Evolutionary conservation across 2,113 vertebrate genomes (phyloP).

Genomic region (Platycercus adscitus): DNA sequence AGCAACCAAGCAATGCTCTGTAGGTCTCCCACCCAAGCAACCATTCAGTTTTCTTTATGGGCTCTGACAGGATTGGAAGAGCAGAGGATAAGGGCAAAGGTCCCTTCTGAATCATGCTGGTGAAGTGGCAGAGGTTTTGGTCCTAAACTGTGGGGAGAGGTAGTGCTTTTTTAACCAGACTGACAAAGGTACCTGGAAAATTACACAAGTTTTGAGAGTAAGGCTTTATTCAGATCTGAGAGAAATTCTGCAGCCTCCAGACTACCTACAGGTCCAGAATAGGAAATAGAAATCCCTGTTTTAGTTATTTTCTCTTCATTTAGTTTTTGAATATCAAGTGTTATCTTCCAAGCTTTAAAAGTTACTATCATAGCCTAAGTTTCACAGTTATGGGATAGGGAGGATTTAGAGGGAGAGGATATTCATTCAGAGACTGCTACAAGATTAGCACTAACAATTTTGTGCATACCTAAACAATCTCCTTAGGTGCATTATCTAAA

Average conservation of each 20-base stretch:
- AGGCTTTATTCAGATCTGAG: neutral
- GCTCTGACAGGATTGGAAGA: neutral
- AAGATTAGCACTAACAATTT: neutral
- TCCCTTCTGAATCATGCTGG: neutral
- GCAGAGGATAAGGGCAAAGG: neutral
- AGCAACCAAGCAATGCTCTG: conserved; percentile 10
- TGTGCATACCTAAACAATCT: neutral
- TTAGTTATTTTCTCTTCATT: neutral
- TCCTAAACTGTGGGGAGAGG: neutral
- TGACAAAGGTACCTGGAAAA: neutral
- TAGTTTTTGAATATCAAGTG: neutral
- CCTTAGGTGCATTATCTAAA: neutral
- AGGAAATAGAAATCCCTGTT: neutral
- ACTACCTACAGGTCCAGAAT: neutral
- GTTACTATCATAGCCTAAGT: neutral
- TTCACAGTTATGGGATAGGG: neutral
- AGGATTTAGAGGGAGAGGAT: neutral
- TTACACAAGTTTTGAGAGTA: neutral
- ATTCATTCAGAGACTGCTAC: neutral
- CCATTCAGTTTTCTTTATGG: neutral
- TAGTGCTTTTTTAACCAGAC: neutral
- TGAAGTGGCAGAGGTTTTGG: neutral
- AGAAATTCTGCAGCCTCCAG: neutral
- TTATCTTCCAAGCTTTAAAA: neutral
- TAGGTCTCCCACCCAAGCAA: conserved; percentile 30